phyloP scores from a whole-genome alignment of 2,113 vertebrate genomes.

The Chamaea fasciata region DNA sequence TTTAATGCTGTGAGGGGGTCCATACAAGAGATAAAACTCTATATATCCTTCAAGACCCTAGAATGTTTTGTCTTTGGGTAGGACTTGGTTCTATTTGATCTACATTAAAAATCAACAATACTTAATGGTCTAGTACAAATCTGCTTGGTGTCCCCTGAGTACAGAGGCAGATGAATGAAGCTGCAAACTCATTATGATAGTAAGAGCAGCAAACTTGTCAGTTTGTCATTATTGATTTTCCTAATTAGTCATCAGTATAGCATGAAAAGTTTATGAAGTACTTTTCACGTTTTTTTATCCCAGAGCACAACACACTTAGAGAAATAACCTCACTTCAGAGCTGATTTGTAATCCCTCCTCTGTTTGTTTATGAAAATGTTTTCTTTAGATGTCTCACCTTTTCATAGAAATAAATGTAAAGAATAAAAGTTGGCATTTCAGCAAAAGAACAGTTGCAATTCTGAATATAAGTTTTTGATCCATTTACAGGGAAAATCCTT shows the following conservation, averaged over 20 bases:
- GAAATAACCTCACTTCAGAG: background rate
- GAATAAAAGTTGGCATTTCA: background rate
- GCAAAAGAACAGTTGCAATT: background rate
- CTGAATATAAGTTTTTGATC: background rate
- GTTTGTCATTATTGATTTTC: background rate
- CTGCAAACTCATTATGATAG: background rate
- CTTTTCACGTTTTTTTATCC: background rate
- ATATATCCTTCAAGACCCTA: background rate
- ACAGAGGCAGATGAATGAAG: background rate
- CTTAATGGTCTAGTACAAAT: background rate
- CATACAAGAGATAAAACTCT: background rate
- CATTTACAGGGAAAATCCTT: background rate
- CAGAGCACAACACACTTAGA: background rate
- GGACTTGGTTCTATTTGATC: background rate
- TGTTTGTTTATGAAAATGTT: background rate
- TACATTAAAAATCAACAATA: background rate
- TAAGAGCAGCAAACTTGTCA: background rate
- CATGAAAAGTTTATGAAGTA: background rate
- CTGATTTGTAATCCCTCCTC: background rate
- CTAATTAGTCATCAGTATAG: background rate
- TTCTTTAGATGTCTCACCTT: background rate
- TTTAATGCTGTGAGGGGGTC: background rate
- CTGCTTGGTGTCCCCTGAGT: background rate
- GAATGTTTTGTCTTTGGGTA: background rate
- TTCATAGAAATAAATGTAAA: background rate